Percentiles rank a stretch among this genome's conserved stretches.
Evolutionary conservation across 2,888 invertebrate genomes (phyloP).

Genomic region (Latrodectus elegans): DNA sequence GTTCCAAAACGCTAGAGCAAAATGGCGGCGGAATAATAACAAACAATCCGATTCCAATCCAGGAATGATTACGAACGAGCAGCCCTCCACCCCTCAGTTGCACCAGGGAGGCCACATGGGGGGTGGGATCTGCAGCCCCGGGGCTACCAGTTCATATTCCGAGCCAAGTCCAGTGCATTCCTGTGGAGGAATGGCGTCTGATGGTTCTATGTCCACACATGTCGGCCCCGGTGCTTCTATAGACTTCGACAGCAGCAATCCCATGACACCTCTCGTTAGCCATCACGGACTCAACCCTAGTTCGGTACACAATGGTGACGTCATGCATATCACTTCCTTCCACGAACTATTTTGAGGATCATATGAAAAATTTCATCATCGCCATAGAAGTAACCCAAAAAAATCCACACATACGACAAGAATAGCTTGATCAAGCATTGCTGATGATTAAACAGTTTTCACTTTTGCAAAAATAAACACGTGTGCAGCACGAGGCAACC

Average conservation of each 20-base stretch:
- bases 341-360: conserved; percentile 51
- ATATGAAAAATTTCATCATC: no score
- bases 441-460: no score
- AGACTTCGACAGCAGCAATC: conserved; percentile 67
- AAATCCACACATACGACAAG: no score
- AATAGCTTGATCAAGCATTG: no score
- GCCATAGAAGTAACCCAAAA: no score
- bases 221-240: conserved; percentile 36
- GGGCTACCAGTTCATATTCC: conserved; percentile 65
- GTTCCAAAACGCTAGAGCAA: conserved; percentile 98
- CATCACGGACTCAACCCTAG: conserved; percentile 42
- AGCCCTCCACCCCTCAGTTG: conserved; percentile 47
- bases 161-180: conserved; percentile 64
- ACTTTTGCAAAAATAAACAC: no score
- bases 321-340: conserved; percentile 42
- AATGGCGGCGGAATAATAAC: conserved; percentile 91
- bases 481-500: no score
- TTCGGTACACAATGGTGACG: conserved; percentile 53
- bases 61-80: conserved; percentile 49
- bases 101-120: conserved; percentile 43
- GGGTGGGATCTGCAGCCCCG: conserved; percentile 51
- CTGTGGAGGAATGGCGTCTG: conserved; percentile 47
- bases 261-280: conserved; percentile 59
- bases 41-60: conserved; percentile 46
- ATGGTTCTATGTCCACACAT: conserved; percentile 59